Evolutionary conservation across 2,888 invertebrate species (phyloP), one percentile per base, ranked within the genome.

Genomic region (Endotricha flammealis): DNA sequence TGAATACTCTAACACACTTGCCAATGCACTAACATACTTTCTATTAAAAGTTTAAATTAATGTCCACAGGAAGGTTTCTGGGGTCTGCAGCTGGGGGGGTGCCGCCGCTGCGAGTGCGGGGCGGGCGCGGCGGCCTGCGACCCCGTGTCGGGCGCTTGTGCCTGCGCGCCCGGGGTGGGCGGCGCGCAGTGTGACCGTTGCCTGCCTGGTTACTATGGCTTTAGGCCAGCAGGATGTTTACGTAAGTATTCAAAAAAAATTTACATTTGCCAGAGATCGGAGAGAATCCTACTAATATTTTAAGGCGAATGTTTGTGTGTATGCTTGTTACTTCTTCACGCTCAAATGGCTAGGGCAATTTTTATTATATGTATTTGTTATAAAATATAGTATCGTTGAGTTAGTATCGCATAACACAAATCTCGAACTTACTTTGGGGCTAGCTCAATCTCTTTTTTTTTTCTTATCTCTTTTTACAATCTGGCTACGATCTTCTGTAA

Each of bases 91-190:
- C 90, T 91, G 9, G 82, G 89, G 8, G 96, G 95, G 24, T 98
- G 98, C 67, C 81, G 89, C 28, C 88, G 90, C n/a, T 99, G 99
- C 71, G 89, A 90, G 38, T 98, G 98, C 78, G 88, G 88, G 10
- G 85, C 82, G 16, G 91, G 96, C 55, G 89, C 91, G 11, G 91
- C 92, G 34, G 79, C 83, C 5, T 98, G 98, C 77, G 91, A 96
- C 64, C 89, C 91, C 4, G 83, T 82, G 46, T 91, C 90, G 1
- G 96, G 97, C 0, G 90, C 91, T 42, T 97, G 97, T 74, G 86
- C 88, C 20, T 95, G 95, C 71, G 91, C 92, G 32, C 88, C 89
- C 2, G 95, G 95, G 2, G 91, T 95, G 0, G 91, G 90, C 3
- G 95, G 95, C 0, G 68, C 86, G 14, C 87, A 88, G 32, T 96